These are phyloP conservation scores for Genyomyrus donnyi DNA, from an alignment of 2,113 vertebrate species.

Conservation along the genomic window DNA sequence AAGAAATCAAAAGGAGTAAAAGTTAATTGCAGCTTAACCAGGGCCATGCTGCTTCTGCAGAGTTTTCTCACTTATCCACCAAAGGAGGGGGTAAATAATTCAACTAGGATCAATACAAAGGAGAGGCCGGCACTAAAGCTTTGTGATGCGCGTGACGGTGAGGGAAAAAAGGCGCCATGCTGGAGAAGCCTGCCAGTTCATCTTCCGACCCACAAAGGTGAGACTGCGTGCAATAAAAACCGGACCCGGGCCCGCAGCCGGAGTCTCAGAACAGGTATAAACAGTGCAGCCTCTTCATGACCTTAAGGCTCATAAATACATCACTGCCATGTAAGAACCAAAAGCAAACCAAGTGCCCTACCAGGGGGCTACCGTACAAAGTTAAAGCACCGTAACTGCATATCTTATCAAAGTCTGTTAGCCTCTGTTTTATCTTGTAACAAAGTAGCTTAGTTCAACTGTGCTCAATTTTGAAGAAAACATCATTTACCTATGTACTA, in stretches of 20 bases:
- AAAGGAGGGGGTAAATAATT: not conserved
- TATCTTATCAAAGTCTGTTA: not conserved
- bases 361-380: not conserved
- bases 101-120: not conserved
- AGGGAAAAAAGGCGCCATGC: not conserved
- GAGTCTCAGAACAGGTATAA: not conserved
- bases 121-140: not conserved
- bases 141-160: not conserved
- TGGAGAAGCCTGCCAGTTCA: not conserved
- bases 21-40: not conserved
- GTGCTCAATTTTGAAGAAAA: not conserved
- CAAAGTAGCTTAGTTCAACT: not conserved
- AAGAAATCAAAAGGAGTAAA: not conserved
- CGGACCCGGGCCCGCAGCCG: not conserved
- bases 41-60: not conserved
- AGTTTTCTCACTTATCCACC: not conserved
- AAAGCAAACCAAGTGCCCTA: not conserved
- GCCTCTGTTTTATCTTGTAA: not conserved
- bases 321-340: not conserved
- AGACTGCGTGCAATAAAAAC: not conserved
- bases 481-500: not conserved
- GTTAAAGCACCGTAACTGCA: not conserved
- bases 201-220: not conserved
- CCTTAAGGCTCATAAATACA: not conserved
- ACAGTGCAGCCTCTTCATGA: not conserved